A percentile compares a stretch with the other conserved stretches of the same genome.
Evolutionary conservation across 2,113 vertebrate genomes (phyloP).

Genomic region (Pseudopodoces humilis): DNA sequence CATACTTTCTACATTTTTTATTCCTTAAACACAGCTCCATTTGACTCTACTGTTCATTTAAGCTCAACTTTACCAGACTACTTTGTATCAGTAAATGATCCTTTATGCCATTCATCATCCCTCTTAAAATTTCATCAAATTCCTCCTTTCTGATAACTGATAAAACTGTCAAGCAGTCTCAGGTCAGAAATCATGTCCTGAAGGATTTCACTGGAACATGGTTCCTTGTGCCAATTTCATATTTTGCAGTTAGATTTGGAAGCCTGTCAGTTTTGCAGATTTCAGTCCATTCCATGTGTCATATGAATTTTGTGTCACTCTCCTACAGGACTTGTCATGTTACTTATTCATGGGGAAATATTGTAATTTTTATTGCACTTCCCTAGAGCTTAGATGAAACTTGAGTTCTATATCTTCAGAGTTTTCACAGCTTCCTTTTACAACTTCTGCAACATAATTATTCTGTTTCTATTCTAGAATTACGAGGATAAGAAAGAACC

Average conservation of each 20-base stretch:
- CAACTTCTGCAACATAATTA: neutral
- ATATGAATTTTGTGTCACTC: neutral
- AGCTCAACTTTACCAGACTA: neutral
- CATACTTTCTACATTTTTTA: neutral
- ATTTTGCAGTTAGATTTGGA: neutral
- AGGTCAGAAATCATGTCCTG: neutral
- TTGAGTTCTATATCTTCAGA: neutral
- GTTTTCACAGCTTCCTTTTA: neutral
- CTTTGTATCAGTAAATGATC: neutral
- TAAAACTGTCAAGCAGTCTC: neutral
- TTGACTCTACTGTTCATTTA: neutral
- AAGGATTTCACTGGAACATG: neutral
- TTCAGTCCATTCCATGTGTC: neutral
- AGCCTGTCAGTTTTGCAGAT: neutral
- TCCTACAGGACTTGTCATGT: neutral
- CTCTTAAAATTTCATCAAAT: neutral
- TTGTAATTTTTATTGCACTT: neutral
- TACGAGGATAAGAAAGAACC: neutral
- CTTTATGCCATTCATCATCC: neutral
- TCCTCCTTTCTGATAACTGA: neutral
- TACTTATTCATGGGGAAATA: neutral
- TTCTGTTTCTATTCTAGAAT: neutral
- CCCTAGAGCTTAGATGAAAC: neutral
- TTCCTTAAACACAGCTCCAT: accelerated
- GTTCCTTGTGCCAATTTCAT: neutral